Evolutionary conservation across 64 coral and sea anemone species (phyloP).

Genomic region (Montipora efflorescens): DNA sequence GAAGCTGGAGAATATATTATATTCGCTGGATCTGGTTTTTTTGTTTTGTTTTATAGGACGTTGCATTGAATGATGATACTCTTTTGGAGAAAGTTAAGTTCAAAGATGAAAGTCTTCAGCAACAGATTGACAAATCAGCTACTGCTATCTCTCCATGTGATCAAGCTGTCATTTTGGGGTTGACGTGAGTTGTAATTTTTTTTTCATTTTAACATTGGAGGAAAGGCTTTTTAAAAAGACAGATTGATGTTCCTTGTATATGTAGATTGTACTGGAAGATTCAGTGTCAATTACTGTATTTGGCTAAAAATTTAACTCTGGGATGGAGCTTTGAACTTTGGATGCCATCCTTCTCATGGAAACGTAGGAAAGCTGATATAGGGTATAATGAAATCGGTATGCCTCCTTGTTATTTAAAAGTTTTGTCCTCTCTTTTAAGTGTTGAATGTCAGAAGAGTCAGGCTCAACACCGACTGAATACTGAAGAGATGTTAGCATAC

Average conservation of each 20-base stretch:
- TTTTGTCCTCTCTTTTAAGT: slow-evolving; percentile 26
- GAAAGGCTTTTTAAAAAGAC: no score
- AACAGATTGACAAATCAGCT: background rate
- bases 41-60: slow-evolving; percentile 70
- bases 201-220: background rate
- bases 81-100: slow-evolving; percentile 79
- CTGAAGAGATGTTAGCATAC: slow-evolving; percentile 82
- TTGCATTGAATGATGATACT: slow-evolving; percentile 84
- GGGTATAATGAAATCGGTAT: no score
- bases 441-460: slow-evolving; percentile 81
- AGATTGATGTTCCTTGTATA: no score
- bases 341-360: no score
- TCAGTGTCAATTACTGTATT: no score
- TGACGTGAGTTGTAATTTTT: slow-evolving; percentile 60
- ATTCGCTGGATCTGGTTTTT: background rate
- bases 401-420: background rate
- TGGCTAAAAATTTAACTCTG: no score
- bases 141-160: slow-evolving; percentile 58
- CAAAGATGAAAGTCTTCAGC: slow-evolving; percentile 51
- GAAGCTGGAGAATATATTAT: no score
- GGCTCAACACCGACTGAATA: slow-evolving; percentile 67
- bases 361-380: no score
- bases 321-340: no score
- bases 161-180: slow-evolving; percentile 80
- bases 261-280: no score